Evolutionary conservation across 2,888 invertebrate genomes (phyloP).

Genomic region (Apeira syringaria): DNA sequence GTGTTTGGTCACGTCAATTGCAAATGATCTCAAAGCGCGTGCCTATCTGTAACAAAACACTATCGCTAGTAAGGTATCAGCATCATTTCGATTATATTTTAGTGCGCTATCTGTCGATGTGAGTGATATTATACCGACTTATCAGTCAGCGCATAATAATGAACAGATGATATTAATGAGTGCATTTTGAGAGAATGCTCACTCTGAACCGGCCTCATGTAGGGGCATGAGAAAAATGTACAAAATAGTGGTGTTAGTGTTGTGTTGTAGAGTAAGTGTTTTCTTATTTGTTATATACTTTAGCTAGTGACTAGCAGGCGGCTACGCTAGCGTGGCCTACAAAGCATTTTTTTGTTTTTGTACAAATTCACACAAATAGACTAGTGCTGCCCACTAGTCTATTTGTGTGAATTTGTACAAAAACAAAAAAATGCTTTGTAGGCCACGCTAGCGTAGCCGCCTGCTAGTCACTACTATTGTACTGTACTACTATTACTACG

Average conservation of each 20-base stretch:
- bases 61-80: slow-evolving; percentile 25
- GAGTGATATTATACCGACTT: too few relatives aligned
- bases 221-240: slow-evolving; percentile 37
- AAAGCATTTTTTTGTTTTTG: too few relatives aligned
- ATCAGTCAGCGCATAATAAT: slow-evolving; percentile 2
- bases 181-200: slow-evolving; percentile 11
- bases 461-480: too few relatives aligned
- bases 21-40: slow-evolving; percentile 23
- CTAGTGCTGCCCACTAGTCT: too few relatives aligned
- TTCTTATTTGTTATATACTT: too few relatives aligned
- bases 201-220: slow-evolving; percentile 36
- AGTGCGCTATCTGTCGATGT: slow-evolving; percentile 7
- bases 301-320: too few relatives aligned
- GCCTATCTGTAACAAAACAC: slow-evolving; percentile 16
- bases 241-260: slow-evolving; percentile 29
- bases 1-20: slow-evolving; percentile 37
- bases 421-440: too few relatives aligned
- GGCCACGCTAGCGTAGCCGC: too few relatives aligned
- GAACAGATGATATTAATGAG: slow-evolving; percentile 20
- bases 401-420: too few relatives aligned
- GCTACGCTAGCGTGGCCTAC: too few relatives aligned
- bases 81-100: slow-evolving; percentile 4
- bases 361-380: too few relatives aligned
- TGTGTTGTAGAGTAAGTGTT: slow-evolving; percentile 31
- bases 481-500: too few relatives aligned